Evolutionary conservation across 64 coral and sea anemone genomes (phyloP), one percentile per base, ranked within the genome.

Genomic region (Montipora sp.): DNA sequence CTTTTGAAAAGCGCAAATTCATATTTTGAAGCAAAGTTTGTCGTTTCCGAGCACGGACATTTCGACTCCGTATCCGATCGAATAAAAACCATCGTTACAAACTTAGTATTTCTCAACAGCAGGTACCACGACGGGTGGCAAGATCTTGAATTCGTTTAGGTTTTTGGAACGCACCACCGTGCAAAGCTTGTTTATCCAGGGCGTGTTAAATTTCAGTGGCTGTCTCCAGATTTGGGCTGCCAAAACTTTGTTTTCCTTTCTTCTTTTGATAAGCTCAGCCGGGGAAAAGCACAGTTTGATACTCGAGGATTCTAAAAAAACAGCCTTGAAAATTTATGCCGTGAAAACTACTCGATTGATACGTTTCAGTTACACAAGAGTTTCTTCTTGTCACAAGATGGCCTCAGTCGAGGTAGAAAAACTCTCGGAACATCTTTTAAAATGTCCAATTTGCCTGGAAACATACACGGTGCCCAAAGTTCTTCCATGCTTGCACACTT

Each of bases 381-480:
- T 21, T 72, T 61, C 49, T 5, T 2, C 44, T 7, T 7, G 45
- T 78, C 0, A 6, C 11, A 3, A 9, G 18, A 98, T 98, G 96
- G 96, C 96, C 7, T 95, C 96, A 3, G 96, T 98, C 9, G 94
- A 98, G 49, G 94, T 98, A 12, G 94, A 95, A 8, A 95, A 98
- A 58, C 90, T 98, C 0, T 98, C 96, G 58, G 96, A 98, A 49
- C 96, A 98, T 47, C 94, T 98, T 58, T 60, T 98, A 0, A 98
- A 98, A 77, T 98, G 96, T 88, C 91, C 94, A 6, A 95, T 98
- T 22, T 98, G 96, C 83, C 86, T 98, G 51, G 96, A 98, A 83
- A 98, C 96, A 1, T 98, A 95, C 88, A 91, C 77, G 77, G 89
- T 80, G 10, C 96, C 96, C 7, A 98, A 98, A 89, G 94, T 98